Evolutionary conservation across 2,113 vertebrate genomes (phyloP).

Genomic region (Kryptolebias marmoratus): DNA sequence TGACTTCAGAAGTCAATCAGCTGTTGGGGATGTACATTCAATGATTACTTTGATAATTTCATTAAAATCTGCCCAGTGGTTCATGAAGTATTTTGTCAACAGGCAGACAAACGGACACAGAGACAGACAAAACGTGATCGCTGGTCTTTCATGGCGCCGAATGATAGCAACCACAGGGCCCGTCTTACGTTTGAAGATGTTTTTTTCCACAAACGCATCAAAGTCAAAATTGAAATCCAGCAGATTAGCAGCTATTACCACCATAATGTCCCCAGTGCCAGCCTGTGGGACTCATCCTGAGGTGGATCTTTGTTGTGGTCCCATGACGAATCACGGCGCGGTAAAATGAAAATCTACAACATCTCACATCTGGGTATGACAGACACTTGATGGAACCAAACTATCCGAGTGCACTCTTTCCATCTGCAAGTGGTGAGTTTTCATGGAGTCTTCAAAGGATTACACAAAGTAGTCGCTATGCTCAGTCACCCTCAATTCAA

Average conservation of each 20-base stretch:
- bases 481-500: constrained; percentile 38
- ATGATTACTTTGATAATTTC: no score
- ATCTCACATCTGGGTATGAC: background rate
- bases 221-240: constrained; percentile 11
- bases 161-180: background rate
- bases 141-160: no score
- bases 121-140: no score
- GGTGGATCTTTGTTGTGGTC: constrained; percentile 25
- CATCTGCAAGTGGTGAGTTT: constrained; percentile 16
- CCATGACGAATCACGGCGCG: constrained; percentile 13
- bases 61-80: no score
- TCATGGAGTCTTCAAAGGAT: constrained; percentile 25
- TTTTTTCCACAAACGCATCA: constrained; percentile 9
- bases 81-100: no score
- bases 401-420: constrained; percentile 5
- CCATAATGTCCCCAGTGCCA: background rate
- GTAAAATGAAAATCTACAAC: background rate
- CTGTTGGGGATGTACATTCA: no score
- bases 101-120: no score
- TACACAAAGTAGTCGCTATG: constrained; percentile 38
- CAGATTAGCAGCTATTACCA: background rate
- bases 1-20: no score
- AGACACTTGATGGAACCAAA: background rate
- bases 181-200: background rate
- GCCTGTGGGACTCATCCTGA: constrained; percentile 24